A percentile compares a stretch with the other conserved stretches of the same genome.
Evolutionary conservation across 2,113 vertebrate species (phyloP).

Genomic region (Bubo blakistoni): DNA sequence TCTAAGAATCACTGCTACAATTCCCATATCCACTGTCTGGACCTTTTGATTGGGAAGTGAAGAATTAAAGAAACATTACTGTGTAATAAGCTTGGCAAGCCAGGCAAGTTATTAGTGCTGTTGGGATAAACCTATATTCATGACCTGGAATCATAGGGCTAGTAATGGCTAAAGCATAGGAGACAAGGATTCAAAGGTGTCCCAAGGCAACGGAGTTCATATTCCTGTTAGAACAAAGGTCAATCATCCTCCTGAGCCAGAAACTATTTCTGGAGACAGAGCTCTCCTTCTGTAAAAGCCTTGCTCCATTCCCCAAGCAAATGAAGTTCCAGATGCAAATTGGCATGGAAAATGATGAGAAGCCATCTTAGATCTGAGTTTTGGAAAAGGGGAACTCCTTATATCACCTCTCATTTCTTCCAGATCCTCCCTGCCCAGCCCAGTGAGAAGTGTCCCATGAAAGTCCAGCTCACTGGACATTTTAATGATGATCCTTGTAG

Average conservation of each 20-base stretch:
- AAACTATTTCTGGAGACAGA: not conserved
- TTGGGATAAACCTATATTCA: not conserved
- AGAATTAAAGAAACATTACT: not conserved
- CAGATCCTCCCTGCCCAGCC: not conserved
- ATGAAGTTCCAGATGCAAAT: not conserved
- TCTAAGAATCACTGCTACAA: not conserved
- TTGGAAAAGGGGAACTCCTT: not conserved
- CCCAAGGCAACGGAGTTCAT: not conserved
- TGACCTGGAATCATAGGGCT: not conserved
- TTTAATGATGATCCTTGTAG: not conserved
- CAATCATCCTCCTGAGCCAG: not conserved
- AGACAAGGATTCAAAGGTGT: not conserved
- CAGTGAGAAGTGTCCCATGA: accelerated
- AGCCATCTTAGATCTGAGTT: not conserved
- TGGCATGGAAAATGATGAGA: not conserved
- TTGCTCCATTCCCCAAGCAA: not conserved
- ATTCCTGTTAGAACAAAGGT: not conserved
- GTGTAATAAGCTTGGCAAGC: not conserved
- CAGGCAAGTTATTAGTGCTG: not conserved
- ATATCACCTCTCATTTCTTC: not conserved
- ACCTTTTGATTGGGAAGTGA: not conserved
- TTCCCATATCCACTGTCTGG: not conserved
- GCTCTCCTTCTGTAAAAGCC: not conserved
- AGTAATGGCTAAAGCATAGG: not conserved
- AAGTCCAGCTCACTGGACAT: not conserved